These are phyloP conservation scores for Drosophila paranaensis DNA, from an alignment of 2,888 invertebrate genomes.

Conservation along the genomic window DNA sequence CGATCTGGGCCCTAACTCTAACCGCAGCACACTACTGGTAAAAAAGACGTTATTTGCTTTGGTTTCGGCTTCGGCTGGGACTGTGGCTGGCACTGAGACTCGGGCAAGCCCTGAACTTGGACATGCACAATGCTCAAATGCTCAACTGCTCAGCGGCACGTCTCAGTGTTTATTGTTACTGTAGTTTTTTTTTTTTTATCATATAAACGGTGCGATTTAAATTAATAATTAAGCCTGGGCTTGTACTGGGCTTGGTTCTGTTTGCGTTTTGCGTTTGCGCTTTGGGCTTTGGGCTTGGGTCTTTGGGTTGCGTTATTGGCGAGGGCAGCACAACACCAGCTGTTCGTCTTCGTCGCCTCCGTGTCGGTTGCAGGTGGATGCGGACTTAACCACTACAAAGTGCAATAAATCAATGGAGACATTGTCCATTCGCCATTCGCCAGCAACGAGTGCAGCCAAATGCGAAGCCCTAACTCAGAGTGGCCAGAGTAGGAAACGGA, in stretches of 20 bases:
- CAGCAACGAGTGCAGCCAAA: conserved; percentile 58
- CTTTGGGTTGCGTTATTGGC: conserved; percentile 11
- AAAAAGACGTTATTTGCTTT: conserved; percentile 38
- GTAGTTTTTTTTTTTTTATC: conserved; percentile 52
- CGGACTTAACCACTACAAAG: conserved; percentile 48
- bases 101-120: conserved; percentile 49
- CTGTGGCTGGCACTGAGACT: conserved; percentile 9
- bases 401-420: conserved; percentile 73
- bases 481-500: conserved; percentile 19
- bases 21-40: conserved; percentile 1
- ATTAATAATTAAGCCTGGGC: conserved; percentile 72
- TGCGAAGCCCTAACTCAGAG: conserved; percentile 44
- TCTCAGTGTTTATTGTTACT: conserved; percentile 52
- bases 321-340: conserved; percentile 30
- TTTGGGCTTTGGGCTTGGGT: background rate
- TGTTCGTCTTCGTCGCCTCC: conserved; percentile 27
- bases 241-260: conserved; percentile 15
- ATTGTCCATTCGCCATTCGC: conserved; percentile 27
- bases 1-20: background rate
- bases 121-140: conserved; percentile 75
- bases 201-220: conserved; percentile 80
- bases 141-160: conserved; percentile 74
- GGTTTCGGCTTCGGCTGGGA: conserved; percentile 12
- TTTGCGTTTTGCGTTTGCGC: conserved; percentile 1
- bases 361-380: conserved; percentile 49